Base-by-base conservation (phyloP, 2,113 vertebrate genomes). In the Lasiurus borealis region DNA sequence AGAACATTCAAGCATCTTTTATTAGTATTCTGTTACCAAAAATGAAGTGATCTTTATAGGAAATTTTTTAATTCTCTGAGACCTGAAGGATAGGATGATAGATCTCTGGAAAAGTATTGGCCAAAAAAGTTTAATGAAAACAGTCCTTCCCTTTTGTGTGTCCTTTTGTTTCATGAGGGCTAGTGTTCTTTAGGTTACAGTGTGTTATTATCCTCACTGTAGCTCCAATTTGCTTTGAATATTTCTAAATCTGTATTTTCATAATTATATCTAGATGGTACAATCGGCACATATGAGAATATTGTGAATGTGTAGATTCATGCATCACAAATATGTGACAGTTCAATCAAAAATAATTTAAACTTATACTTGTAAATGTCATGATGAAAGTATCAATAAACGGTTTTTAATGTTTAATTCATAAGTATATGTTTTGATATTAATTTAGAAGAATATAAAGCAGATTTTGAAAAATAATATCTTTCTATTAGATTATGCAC, bases 401-500 rank as follows among this genome's bases (percentile, higher is more conserved):
- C 97, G 96, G 93, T 95, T 98, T 98, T 98, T 90, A 98, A 98
- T 98, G 98, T 98, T 98, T 98, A 98, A 98, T 98, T 98, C 96
- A 0, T 98, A 98, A 98, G 98, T 98, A 98, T 97, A 98, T 98
- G 98, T 98, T 98, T 98, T 99, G 98, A 98, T 99, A 98, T 98
- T 98, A 98, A 98, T 98, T 98, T 98, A 98, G 98, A 98, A 98
- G 97, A 98, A 98, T 98, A 98, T 97, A 97, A 98, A 98, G 97
- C 96, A 97, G 91, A 97, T 97, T 98, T 98, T 0, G 0, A 72
- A 92, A 98, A 98, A 98, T 98, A 98, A 98, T 97, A 97, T 98
- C 97, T 98, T 98, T 98, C 98, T 98, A 98, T 98, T 98, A 97
- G 98, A 98, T 98, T 98, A 99, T 98, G 98, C 98, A 98, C 98